Percentiles rank a stretch among this genome's conserved stretches.
Conservation (phyloP, 37 sponge, comb jelly and placozoan genomes). For the Oopsacas minuta region DNA sequence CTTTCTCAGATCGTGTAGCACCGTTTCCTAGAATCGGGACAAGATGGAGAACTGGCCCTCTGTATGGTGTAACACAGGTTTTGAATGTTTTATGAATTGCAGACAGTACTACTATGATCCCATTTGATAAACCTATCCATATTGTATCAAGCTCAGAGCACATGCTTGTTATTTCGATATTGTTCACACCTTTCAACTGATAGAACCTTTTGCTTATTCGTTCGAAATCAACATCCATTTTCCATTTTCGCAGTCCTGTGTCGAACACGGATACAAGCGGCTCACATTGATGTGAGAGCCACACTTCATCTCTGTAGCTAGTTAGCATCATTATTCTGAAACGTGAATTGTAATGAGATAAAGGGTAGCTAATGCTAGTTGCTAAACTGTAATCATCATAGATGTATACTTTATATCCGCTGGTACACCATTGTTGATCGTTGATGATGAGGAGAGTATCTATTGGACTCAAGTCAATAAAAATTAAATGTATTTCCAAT, state of each 20-base stretch:
- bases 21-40: not conserved
- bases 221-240: not conserved
- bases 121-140: slow-evolving; percentile 70
- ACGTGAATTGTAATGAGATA: slow-evolving; percentile 2
- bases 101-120: slow-evolving; percentile 63
- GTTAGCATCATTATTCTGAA: slow-evolving; percentile 28
- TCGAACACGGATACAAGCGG: slow-evolving; percentile 31
- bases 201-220: not conserved
- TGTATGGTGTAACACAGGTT: not conserved
- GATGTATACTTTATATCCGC: not conserved
- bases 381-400: not conserved
- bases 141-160: slow-evolving; percentile 52
- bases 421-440: not conserved
- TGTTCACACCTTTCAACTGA: not conserved
- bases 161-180: slow-evolving; percentile 49
- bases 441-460: not conserved
- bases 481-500: not conserved
- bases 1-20: not conserved
- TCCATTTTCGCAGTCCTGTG: not conserved
- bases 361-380: not conserved
- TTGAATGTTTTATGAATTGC: not conserved
- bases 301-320: slow-evolving; percentile 30
- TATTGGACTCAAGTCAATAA: not conserved
- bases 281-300: slow-evolving; percentile 54
- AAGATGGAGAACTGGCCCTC: not conserved